These are phyloP conservation scores for Natrix natrix DNA, from an alignment of 2,797 vertebrate genomes.

Conservation along the genomic window DNA sequence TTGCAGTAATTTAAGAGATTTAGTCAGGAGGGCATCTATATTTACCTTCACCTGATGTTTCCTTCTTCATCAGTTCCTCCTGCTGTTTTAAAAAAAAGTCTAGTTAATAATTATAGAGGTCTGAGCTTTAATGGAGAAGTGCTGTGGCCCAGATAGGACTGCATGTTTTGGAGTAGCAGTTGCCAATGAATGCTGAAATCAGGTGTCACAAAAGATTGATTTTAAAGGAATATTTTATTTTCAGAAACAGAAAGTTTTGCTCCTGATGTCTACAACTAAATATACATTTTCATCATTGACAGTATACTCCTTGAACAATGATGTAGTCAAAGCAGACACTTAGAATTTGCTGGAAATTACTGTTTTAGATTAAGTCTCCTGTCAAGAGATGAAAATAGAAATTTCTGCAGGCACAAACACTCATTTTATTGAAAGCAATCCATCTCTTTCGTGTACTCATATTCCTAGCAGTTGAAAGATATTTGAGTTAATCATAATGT, in stretches of 20 bases:
- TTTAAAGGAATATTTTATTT: not conserved
- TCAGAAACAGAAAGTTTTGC: not conserved
- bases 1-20: not conserved
- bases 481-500: conserved; percentile 55
- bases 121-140: not conserved
- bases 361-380: conserved; percentile 1
- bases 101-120: not conserved
- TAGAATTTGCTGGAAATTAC: not conserved
- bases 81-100: not conserved
- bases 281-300: not conserved
- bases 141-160: not conserved
- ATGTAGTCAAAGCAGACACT: not conserved
- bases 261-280: not conserved
- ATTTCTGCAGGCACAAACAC: conserved; percentile 33
- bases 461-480: conserved; percentile 27
- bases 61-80: not conserved
- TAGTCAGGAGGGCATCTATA: not conserved
- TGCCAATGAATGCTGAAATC: not conserved
- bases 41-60: not conserved
- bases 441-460: conserved; percentile 24
- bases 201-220: not conserved
- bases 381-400: conserved; percentile 38
- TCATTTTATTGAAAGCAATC: conserved; percentile 48
- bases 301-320: not conserved
- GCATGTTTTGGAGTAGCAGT: not conserved